Conservation (phyloP, 2,888 invertebrate genomes). For the Eupithecia centaureata region DNA sequence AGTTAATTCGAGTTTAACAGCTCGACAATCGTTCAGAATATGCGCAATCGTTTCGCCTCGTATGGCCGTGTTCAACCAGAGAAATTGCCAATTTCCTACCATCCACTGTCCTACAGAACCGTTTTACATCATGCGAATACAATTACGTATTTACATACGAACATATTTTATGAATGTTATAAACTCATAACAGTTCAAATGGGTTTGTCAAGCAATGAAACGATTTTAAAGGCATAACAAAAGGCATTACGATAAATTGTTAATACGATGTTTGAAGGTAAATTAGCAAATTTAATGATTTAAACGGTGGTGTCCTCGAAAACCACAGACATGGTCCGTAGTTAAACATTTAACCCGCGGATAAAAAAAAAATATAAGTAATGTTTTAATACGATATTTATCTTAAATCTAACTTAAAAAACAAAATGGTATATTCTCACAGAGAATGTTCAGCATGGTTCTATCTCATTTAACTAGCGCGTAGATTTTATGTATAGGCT, state of each 20-base stretch:
- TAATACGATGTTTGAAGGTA: not conserved
- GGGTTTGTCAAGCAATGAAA: not conserved
- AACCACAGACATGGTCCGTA: no score
- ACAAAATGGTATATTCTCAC: not conserved
- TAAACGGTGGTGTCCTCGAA: no score
- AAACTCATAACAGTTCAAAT: constrained; percentile 3
- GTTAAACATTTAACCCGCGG: no score
- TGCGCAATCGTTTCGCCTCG: not conserved
- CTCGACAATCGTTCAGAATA: not conserved
- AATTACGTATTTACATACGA: constrained; percentile 8
- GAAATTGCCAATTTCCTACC: constrained; percentile 76
- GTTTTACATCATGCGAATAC: constrained; percentile 18
- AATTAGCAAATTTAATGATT: not conserved
- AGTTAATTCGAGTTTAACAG: constrained; percentile 1
- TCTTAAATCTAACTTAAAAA: not conserved
- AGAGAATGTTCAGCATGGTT: not conserved
- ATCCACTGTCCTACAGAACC: constrained; percentile 36
- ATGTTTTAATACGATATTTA: not conserved
- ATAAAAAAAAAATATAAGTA: no score
- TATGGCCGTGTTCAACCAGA: constrained; percentile 26
- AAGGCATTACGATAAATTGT: not conserved
- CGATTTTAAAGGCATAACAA: not conserved
- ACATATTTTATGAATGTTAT: constrained; percentile 18
- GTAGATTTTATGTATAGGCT: no score
- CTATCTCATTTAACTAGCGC: not conserved